Evolutionary conservation across 2,888 invertebrate genomes (phyloP).

Genomic region (Pristionchus maxplancki): DNA sequence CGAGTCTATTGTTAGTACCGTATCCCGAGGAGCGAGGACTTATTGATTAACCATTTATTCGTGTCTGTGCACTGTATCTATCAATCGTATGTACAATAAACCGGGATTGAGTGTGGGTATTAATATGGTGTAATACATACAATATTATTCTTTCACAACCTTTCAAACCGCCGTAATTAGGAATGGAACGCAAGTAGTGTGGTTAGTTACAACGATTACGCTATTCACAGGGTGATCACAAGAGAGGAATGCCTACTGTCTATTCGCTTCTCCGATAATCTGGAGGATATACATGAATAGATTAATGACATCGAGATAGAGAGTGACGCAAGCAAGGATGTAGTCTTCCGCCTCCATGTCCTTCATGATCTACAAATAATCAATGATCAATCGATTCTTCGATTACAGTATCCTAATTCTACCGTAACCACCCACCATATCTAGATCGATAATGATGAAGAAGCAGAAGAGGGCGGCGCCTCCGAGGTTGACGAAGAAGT

Average conservation of each 20-base stretch:
- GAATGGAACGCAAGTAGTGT: conserved; percentile 7
- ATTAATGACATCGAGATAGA: conserved; percentile 91
- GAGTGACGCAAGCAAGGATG: conserved; percentile 88
- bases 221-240: conserved; percentile 7
- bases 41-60: conserved; percentile 4
- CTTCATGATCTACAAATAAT: conserved; percentile 64
- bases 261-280: conserved; percentile 68
- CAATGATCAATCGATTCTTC: not conserved
- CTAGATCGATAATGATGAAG: conserved; percentile 90
- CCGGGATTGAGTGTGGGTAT: conserved; percentile 8
- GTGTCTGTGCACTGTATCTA: not conserved
- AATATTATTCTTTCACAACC: not conserved
- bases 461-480: conserved; percentile 86
- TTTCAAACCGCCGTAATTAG: not conserved
- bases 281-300: conserved; percentile 88
- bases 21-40: conserved; percentile 5
- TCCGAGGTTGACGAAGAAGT: conserved; percentile 85
- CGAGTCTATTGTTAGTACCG: not conserved
- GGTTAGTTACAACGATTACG: not conserved
- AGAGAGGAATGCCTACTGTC: conserved; percentile 55
- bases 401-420: not conserved
- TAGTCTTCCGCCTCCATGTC: conserved; percentile 86
- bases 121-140: not conserved
- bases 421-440: conserved; percentile 85
- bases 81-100: conserved; percentile 28